Conservation (phyloP, 2,888 invertebrate genomes). For the Augiades crinisus region DNA sequence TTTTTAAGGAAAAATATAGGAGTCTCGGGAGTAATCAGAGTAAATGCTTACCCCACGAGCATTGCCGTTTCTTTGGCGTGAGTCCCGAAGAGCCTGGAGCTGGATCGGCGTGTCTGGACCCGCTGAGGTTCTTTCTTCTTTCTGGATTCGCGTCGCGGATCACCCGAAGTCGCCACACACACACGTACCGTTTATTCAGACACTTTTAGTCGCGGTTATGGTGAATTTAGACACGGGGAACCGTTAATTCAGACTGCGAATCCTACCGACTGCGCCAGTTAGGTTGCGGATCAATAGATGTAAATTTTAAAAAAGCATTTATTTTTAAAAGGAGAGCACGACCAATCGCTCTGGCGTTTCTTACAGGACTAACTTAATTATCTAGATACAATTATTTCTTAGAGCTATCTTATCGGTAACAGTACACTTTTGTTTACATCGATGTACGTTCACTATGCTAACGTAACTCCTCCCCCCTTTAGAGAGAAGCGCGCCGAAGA, state of each 20-base stretch:
- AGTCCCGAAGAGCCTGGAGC: background rate
- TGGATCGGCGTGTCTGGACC: background rate
- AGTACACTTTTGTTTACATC: too few relatives aligned
- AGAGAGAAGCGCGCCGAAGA: conserved; percentile 8
- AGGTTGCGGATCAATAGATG: too few relatives aligned
- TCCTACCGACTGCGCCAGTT: background rate
- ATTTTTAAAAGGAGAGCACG: too few relatives aligned
- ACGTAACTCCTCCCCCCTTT: conserved; percentile 13
- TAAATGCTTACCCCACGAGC: background rate
- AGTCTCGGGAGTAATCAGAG: background rate
- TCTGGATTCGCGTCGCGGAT: background rate
- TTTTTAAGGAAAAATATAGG: background rate
- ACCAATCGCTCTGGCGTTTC: too few relatives aligned
- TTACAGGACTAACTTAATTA: too few relatives aligned
- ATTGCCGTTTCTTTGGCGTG: background rate
- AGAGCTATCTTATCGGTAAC: too few relatives aligned
- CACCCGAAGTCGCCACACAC: too few relatives aligned
- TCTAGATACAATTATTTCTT: too few relatives aligned
- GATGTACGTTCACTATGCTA: too few relatives aligned
- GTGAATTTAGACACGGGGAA: too few relatives aligned
- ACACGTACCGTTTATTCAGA: background rate
- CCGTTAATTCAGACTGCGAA: background rate
- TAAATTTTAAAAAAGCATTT: too few relatives aligned
- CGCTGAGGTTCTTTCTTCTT: background rate
- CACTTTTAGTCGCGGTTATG: background rate